A percentile compares a stretch with the other conserved stretches of the same genome.
Evolutionary conservation across 2,797 vertebrate species (phyloP).

Genomic region (Lagodon rhomboides): DNA sequence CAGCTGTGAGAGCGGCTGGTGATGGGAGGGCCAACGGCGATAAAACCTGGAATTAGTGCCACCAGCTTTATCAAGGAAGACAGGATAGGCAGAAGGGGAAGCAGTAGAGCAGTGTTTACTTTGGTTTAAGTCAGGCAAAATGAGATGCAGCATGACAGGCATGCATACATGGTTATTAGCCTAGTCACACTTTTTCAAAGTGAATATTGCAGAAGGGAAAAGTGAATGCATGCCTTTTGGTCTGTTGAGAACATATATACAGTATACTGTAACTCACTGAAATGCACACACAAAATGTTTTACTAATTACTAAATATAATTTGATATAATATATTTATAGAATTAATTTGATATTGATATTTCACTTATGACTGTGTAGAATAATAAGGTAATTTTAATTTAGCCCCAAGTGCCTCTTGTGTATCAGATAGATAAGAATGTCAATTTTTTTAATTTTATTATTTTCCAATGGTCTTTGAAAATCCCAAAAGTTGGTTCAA

Average conservation of each 20-base stretch:
- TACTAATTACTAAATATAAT: too few relatives aligned
- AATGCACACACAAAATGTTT: neutral
- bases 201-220: conserved; percentile 9
- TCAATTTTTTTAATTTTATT: too few relatives aligned
- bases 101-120: conserved; percentile 23
- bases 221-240: neutral
- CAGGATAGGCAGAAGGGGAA: conserved; percentile 22
- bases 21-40: conserved; percentile 63
- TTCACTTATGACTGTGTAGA: neutral
- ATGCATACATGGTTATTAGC: neutral
- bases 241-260: neutral
- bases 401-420: neutral
- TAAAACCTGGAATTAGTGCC: conserved; percentile 76
- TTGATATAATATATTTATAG: neutral
- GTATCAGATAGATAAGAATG: neutral
- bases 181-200: neutral
- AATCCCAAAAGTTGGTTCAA: neutral
- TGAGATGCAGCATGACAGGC: neutral
- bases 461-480: neutral
- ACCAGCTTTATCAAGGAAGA: conserved; percentile 68
- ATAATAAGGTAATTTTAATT: neutral
- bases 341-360: neutral
- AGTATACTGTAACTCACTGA: neutral
- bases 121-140: conserved; percentile 22
- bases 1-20: conserved; percentile 55